Conservation (phyloP, 2,113 vertebrate genomes). For the Cyanocitta stelleri region DNA sequence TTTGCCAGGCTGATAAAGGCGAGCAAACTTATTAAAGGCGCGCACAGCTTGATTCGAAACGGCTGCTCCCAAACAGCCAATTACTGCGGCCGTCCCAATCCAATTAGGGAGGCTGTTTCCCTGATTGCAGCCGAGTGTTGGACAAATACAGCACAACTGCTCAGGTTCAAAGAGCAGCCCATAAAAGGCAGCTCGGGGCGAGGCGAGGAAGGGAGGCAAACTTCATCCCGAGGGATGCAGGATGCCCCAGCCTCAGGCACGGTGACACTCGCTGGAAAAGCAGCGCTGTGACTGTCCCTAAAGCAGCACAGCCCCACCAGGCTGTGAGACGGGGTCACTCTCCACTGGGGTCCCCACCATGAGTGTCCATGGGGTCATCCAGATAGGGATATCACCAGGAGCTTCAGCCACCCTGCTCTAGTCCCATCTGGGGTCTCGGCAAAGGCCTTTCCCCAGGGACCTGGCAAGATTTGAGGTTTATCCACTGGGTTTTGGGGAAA, state of each 20-base stretch:
- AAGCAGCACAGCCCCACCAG: background rate
- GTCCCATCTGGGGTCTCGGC: too few relatives aligned
- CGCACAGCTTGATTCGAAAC: conserved; percentile 13
- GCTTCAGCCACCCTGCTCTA: background rate
- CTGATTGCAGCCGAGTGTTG: background rate
- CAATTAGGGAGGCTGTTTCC: conserved; percentile 45
- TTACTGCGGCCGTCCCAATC: background rate
- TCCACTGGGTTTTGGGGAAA: rapidly evolving
- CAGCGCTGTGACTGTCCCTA: background rate
- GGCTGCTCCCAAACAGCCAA: conserved; percentile 38
- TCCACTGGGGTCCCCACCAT: rapidly evolving
- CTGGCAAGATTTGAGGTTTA: background rate
- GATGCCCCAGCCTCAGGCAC: background rate
- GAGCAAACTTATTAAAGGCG: background rate
- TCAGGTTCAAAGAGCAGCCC: conserved; percentile 35
- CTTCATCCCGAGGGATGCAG: rapidly evolving
- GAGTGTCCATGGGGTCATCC: background rate
- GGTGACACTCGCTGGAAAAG: rapidly evolving
- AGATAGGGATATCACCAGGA: background rate
- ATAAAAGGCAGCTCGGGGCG: background rate
- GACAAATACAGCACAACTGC: conserved; percentile 29
- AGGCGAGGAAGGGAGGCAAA: background rate
- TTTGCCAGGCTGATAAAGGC: conserved; percentile 38
- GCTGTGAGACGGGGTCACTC: too few relatives aligned
- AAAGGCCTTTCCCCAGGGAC: background rate